Percentiles rank a stretch among this genome's conserved stretches.
Evolutionary conservation across 2,797 vertebrate species (phyloP).

Genomic region (Vultur gryphus): DNA sequence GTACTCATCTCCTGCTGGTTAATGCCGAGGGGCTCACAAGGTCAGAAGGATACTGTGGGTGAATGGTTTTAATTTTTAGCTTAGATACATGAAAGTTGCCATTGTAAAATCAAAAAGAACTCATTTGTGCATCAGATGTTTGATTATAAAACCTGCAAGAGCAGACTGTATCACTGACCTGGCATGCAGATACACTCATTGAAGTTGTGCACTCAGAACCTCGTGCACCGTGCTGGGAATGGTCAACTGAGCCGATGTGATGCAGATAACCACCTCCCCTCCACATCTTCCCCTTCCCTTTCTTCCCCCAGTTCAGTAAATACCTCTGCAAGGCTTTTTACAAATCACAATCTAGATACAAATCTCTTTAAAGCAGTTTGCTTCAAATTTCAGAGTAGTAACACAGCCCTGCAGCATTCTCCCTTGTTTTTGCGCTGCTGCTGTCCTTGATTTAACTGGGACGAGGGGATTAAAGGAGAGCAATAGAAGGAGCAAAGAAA

Average conservation of each 20-base stretch:
- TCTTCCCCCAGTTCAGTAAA: background rate
- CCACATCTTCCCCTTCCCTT: background rate
- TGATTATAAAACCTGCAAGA: slow-evolving; percentile 8
- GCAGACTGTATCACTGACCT: background rate
- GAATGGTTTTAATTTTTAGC: slow-evolving; percentile 46
- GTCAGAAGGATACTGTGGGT: background rate
- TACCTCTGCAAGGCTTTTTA: background rate
- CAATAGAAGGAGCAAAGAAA: background rate
- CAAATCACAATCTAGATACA: background rate
- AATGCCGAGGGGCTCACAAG: background rate
- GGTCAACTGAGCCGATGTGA: background rate
- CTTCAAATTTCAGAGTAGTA: background rate
- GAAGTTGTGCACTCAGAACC: background rate
- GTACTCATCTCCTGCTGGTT: slow-evolving; percentile 14
- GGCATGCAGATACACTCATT: background rate
- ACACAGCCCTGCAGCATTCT: background rate
- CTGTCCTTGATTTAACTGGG: background rate
- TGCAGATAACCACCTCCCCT: background rate
- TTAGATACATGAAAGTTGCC: background rate
- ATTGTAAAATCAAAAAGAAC: slow-evolving; percentile 21
- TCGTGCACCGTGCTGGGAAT: rapidly evolving
- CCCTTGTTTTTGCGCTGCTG: background rate
- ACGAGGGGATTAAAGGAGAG: background rate
- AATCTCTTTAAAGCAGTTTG: slow-evolving; percentile 3
- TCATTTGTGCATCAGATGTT: slow-evolving; percentile 35